Percentiles rank a stretch among this genome's conserved stretches.
Conservation (phyloP, 2,113 vertebrate species). For the Arenaria interpres region DNA sequence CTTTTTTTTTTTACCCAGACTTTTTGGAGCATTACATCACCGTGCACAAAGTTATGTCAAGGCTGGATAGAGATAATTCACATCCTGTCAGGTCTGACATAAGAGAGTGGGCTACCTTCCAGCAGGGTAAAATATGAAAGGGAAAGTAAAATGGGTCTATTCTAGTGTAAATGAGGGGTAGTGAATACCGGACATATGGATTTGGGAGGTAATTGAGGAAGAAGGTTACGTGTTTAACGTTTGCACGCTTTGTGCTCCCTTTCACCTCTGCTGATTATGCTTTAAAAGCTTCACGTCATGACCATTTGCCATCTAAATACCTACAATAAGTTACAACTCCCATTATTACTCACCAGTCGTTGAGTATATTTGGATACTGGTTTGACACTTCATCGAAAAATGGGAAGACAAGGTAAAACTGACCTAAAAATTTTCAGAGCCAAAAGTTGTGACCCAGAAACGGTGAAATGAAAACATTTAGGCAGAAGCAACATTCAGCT, state of each 20-base stretch:
- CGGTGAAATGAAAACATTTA: fast-evolving
- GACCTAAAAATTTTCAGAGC: not conserved
- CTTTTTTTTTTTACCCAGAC: not conserved
- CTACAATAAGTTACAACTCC: not conserved
- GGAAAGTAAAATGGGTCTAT: conserved; percentile 44
- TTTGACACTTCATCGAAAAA: not conserved
- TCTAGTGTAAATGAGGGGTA: not conserved
- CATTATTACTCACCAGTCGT: not conserved
- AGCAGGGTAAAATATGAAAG: conserved; percentile 49
- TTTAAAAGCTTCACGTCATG: not conserved
- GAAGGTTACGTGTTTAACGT: not conserved
- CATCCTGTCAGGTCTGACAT: conserved; percentile 53
- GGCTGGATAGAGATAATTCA: conserved; percentile 59
- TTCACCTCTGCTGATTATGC: not conserved
- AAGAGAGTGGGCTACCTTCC: conserved; percentile 36
- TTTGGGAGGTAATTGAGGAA: not conserved
- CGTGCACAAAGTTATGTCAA: not conserved
- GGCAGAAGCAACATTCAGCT: not conserved
- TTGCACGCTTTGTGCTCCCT: not conserved
- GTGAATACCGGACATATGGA: not conserved
- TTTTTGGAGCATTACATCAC: conserved; percentile 59
- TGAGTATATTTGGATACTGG: not conserved
- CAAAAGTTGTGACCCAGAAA: not conserved
- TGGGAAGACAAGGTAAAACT: not conserved
- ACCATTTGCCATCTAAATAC: not conserved